phyloP scores from a whole-genome alignment of 2,113 vertebrate species.

The Stercorarius parasiticus region DNA sequence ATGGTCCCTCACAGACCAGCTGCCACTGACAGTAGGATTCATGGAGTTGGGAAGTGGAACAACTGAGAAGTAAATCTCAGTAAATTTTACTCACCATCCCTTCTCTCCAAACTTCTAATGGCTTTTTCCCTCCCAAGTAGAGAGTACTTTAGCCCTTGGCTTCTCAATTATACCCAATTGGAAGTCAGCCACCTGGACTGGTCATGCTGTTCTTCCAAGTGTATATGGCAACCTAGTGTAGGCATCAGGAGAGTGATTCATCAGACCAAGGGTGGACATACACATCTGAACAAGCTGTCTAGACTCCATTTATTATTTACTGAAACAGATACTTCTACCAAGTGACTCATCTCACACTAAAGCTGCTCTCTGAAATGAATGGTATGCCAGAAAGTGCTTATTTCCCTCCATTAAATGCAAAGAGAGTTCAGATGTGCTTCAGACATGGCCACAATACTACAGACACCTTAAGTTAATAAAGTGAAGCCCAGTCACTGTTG shows the following conservation, averaged over 20 bases:
- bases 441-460: neutral
- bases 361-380: neutral
- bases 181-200: neutral
- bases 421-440: neutral
- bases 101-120: neutral
- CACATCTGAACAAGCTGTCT: neutral
- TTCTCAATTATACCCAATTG: neutral
- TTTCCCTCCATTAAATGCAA: neutral
- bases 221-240: neutral
- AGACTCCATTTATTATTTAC: neutral
- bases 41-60: fast-evolving
- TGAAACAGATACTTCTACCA: neutral
- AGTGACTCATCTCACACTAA: neutral
- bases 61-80: neutral
- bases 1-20: neutral
- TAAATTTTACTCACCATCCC: neutral
- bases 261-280: neutral
- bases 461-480: neutral
- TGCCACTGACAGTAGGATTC: neutral
- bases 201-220: neutral
- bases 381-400: neutral
- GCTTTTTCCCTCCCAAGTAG: neutral
- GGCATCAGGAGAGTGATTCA: neutral
- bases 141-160: neutral
- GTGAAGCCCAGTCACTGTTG: neutral